Evolutionary conservation across 1,140 invertebrate species (phyloP).

Genomic region (Drosophila kohkoa): DNA sequence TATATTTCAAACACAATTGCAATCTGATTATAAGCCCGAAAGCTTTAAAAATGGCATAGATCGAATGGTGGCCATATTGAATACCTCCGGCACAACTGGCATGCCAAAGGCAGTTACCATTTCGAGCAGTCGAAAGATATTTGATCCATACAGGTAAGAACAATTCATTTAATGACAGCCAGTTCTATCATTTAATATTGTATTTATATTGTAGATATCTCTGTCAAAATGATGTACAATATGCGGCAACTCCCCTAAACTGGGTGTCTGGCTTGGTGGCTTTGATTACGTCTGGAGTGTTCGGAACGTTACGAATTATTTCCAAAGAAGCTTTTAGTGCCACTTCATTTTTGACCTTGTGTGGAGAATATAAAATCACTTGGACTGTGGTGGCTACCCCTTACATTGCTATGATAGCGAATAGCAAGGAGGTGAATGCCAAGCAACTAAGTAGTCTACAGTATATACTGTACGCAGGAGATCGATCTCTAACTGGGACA

Average conservation of each 20-base stretch:
- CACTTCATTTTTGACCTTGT: conserved; percentile 3
- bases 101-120: conserved; percentile 91
- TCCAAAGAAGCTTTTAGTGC: conserved; percentile 30
- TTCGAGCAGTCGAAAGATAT: conserved; percentile 85
- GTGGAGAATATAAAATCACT: conserved; percentile 51
- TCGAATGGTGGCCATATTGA: conserved; percentile 82
- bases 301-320: conserved; percentile 52
- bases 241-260: conserved; percentile 43
- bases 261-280: conserved; percentile 53
- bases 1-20: conserved; percentile 38
- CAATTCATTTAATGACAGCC: neutral
- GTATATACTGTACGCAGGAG: conserved; percentile 40
- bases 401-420: conserved; percentile 39
- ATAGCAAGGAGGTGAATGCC: conserved; percentile 25
- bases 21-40: conserved; percentile 32
- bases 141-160: conserved; percentile 22
- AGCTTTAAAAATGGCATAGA: conserved; percentile 51
- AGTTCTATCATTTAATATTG: neutral
- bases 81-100: conserved; percentile 90
- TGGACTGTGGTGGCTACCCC: conserved; percentile 44
- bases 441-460: conserved; percentile 34
- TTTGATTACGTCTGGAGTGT: conserved; percentile 40
- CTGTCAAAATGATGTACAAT: conserved; percentile 50
- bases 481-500: conserved; percentile 17
- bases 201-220: conserved; percentile 19